Percentiles rank a stretch among this genome's conserved stretches.
These are phyloP conservation scores for Himalopsyche tibetana DNA, from an alignment of 2,888 invertebrate species.

Conservation along the genomic window DNA sequence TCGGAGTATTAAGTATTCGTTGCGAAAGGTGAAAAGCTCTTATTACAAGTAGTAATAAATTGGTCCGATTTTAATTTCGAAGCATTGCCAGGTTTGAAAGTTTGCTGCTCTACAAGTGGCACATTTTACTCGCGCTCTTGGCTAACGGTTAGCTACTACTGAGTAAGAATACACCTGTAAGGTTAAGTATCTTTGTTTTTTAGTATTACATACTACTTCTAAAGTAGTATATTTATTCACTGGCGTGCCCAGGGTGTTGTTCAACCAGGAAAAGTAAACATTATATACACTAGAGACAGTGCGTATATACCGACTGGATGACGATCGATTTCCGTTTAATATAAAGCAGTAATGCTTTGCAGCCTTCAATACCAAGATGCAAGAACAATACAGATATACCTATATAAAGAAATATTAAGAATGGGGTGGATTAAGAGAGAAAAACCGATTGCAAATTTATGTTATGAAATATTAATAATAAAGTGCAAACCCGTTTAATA, in stretches of 20 bases:
- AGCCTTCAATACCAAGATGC: no score
- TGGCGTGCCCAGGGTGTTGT: constrained; percentile 22
- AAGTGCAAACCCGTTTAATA: no score
- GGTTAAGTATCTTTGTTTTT: not conserved
- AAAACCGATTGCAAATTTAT: no score
- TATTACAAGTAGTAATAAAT: not conserved
- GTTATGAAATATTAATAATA: no score
- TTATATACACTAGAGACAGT: not conserved
- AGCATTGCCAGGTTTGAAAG: constrained; percentile 28
- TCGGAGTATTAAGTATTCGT: not conserved
- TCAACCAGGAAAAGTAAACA: constrained; percentile 11
- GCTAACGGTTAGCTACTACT: not conserved
- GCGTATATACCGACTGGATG: no score
- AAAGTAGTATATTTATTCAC: constrained; percentile 2
- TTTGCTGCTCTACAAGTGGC: constrained; percentile 32
- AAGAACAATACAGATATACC: no score
- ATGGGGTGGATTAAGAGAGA: no score
- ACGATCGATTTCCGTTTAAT: no score
- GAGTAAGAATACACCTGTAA: constrained; percentile 3
- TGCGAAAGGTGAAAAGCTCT: not conserved
- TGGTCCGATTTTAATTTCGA: constrained; percentile 15
- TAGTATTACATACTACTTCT: not conserved
- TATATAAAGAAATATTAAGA: no score
- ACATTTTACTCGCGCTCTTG: constrained; percentile 29
- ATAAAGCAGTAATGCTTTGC: no score